Percentiles rank a stretch among this genome's conserved stretches.
Conservation (phyloP, 2,113 vertebrate species). For the Sander vitreus region DNA sequence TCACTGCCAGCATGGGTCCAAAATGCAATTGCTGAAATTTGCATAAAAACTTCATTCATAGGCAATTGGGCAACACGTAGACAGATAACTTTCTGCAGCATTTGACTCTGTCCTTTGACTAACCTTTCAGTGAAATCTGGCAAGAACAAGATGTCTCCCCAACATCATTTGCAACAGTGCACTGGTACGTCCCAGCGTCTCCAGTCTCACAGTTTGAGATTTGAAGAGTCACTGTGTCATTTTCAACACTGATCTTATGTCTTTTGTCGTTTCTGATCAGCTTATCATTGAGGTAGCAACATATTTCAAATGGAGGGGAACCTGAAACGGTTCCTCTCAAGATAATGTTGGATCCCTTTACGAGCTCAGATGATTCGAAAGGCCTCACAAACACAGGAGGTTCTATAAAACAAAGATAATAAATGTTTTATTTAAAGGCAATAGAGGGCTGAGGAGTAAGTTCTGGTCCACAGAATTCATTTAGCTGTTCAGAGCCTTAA, state of each 20-base stretch:
- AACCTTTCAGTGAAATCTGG: conserved; percentile 92
- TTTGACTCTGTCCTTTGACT: conserved; percentile 71
- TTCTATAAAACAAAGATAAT: conserved; percentile 82
- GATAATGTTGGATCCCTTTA: conserved; percentile 90
- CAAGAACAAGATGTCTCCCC: conserved; percentile 90
- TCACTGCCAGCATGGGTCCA: not conserved
- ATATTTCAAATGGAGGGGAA: conserved; percentile 92
- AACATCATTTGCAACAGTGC: conserved; percentile 90
- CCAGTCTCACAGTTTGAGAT: conserved; percentile 89
- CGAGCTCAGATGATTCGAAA: conserved; percentile 89
- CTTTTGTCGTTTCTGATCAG: conserved; percentile 88
- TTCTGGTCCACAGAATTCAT: conserved; percentile 42
- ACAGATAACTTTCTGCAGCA: not conserved
- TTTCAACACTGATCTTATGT: conserved; percentile 87
- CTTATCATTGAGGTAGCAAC: conserved; percentile 91
- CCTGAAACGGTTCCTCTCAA: conserved; percentile 91
- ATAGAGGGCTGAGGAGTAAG: not conserved
- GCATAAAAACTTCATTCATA: not conserved
- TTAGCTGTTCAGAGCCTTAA: not conserved
- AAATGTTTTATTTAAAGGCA: not conserved
- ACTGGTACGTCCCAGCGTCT: conserved; percentile 91
- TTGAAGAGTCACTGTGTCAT: conserved; percentile 87
- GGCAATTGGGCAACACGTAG: conserved; percentile 11
- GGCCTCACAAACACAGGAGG: conserved; percentile 90
- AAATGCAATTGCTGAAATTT: not conserved